A percentile compares a stretch with the other conserved stretches of the same genome.
phyloP scores from a whole-genome alignment of 2,113 vertebrate species.

The Raja brachyura region DNA sequence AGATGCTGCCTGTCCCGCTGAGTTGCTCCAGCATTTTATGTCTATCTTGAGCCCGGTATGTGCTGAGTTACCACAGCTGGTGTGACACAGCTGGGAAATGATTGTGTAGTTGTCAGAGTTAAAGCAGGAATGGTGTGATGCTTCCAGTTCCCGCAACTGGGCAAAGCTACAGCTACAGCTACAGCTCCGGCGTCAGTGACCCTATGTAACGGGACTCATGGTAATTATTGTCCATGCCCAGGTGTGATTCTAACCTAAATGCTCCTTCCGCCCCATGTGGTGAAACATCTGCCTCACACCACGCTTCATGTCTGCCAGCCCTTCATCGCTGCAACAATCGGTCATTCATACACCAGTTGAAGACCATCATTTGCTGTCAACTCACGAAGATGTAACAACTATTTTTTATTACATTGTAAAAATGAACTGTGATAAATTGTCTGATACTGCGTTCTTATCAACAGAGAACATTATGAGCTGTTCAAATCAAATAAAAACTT shows the following conservation, averaged over 20 bases:
- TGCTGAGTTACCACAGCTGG: slow-evolving; percentile 18
- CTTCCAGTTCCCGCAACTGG: too few relatives aligned
- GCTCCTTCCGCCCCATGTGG: too few relatives aligned
- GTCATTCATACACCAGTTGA: background rate
- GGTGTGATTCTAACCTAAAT: background rate
- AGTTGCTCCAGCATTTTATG: too few relatives aligned
- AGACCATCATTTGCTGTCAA: background rate
- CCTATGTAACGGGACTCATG: background rate
- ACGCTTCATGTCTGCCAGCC: background rate
- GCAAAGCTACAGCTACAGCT: too few relatives aligned
- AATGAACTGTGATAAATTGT: background rate
- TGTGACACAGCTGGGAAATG: background rate
- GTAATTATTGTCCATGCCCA: slow-evolving; percentile 16
- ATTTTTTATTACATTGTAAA: background rate
- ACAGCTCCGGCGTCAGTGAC: background rate
- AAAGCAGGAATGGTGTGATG: too few relatives aligned
- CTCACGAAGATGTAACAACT: background rate
- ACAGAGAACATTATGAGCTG: background rate
- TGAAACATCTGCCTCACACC: background rate
- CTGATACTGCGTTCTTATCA: background rate
- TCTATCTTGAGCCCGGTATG: background rate
- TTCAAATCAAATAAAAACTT: too few relatives aligned
- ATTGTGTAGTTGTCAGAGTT: background rate
- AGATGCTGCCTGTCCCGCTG: too few relatives aligned
- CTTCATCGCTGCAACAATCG: background rate